phyloP scores from a whole-genome alignment of 2,113 vertebrate genomes.

The Leucosticte australis region DNA sequence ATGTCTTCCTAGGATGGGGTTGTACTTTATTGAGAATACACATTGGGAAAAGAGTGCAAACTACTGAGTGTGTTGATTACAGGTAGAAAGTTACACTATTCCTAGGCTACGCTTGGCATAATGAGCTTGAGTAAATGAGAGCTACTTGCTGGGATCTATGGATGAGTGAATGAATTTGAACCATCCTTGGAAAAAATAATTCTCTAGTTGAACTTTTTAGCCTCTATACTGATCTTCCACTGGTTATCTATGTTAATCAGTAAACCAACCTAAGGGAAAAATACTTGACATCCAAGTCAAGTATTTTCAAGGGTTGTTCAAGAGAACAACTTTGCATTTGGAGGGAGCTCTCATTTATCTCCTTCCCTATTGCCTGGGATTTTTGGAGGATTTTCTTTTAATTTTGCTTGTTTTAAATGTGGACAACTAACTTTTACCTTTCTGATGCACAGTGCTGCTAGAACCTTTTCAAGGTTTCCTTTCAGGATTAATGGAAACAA shows the following conservation, averaged over 20 bases:
- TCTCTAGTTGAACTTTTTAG: not conserved
- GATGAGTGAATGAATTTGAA: not conserved
- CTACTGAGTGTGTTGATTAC: not conserved
- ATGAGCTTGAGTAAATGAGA: not conserved
- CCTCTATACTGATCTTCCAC: not conserved
- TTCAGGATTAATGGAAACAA: not conserved
- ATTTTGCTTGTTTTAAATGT: not conserved
- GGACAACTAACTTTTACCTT: not conserved
- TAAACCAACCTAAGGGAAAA: not conserved
- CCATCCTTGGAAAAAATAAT: not conserved
- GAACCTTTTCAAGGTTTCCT: not conserved
- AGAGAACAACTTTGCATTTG: fast-evolving
- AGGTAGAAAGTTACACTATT: not conserved
- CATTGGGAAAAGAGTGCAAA: not conserved
- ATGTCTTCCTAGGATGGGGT: fast-evolving
- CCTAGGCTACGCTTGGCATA: not conserved
- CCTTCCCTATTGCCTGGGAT: not conserved
- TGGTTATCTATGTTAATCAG: not conserved
- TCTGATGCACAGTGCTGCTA: not conserved
- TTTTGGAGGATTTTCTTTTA: not conserved
- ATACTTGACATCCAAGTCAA: not conserved
- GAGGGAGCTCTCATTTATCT: not conserved
- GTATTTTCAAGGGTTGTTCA: too few relatives aligned
- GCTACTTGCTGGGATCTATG: not conserved
- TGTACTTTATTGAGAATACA: not conserved